Conservation (phyloP, 2,888 invertebrate species). For the Drosophila picticornis region DNA sequence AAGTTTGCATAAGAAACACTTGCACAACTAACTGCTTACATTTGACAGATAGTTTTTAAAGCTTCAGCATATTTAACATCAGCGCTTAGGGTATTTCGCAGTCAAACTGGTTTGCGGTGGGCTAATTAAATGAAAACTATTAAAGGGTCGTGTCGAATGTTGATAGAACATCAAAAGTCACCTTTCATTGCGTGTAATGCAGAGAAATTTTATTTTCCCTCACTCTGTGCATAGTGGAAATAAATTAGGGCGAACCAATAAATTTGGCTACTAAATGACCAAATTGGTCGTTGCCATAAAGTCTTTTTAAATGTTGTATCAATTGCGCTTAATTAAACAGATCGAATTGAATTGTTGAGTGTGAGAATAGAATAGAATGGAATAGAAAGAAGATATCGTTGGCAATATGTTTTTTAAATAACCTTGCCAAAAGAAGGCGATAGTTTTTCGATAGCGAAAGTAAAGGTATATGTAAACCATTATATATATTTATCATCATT, state of each 20-base stretch:
- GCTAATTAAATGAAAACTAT: conserved; percentile 19
- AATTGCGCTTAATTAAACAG: conserved; percentile 41
- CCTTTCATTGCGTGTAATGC: conserved; percentile 60
- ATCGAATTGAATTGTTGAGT: neutral
- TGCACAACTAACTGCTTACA: neutral
- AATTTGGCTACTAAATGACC: conserved; percentile 11
- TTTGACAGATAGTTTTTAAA: neutral
- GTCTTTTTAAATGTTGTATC: neutral
- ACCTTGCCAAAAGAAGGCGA: neutral
- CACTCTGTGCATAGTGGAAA: conserved; percentile 6
- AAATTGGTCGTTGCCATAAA: conserved; percentile 19
- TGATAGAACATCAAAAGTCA: conserved; percentile 21
- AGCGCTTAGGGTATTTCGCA: neutral
- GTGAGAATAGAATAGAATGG: neutral
- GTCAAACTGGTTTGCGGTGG: neutral
- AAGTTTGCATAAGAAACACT: neutral
- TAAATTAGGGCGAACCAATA: conserved; percentile 18
- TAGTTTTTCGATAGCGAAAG: neutral
- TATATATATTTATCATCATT: neutral
- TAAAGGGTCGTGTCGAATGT: neutral
- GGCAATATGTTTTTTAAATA: neutral
- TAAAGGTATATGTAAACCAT: neutral
- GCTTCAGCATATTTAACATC: neutral
- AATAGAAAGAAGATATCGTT: neutral
- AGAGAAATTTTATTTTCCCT: conserved; percentile 35